Base-by-base conservation (phyloP, 2,113 vertebrate genomes). In the Psophia crepitans region DNA sequence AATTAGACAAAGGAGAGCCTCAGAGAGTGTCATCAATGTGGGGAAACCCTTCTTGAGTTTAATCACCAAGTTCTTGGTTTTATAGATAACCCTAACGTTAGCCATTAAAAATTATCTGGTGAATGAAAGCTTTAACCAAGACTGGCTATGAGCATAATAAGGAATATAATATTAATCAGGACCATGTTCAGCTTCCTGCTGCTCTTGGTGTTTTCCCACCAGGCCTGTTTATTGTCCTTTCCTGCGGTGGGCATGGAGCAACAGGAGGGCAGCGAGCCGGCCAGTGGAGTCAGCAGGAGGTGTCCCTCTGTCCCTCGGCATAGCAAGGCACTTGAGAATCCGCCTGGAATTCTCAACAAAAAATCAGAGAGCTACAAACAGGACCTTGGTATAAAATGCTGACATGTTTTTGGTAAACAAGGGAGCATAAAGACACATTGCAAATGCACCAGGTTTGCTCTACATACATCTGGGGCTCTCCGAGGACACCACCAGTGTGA, bases 401-500 rank as follows among this genome's bases (percentile, higher is more conserved):
- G 15, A 64, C 63, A 26, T 37, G 23, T 1, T 44, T 81, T 64
- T 61, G 14, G 16, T 85, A 49, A 76, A 64, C 27, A 43, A 68
- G 57, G 41, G 53, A 63, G 39, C 33, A 37, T 26, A 51, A 87
- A 39, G 22, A 30, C 41, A 28, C 26, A 16, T 5, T 48, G 60
- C n/a, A 78, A 63, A 58, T 48, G 69, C 54, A 74, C 18, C 20
- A n/a, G 71, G 9, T 43, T 90, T 74, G 32, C 20, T 60, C 49
- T 39, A 2, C 2, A 4, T 37, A 43, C 14, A 57, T 79, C 28
- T 26, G 60, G n/a, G 54, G 32, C 60, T 74, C 60, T 46, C 60
- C 51, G 60, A 68, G 60, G 41, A 33, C 5, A 19, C 37, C 0
- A 3, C 6, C 1, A 2, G 14, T 44, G 32, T 3, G 12, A 33